These are phyloP conservation scores for Melanaphis sacchari DNA, from an alignment of 1,140 invertebrate species.

Conservation along the genomic window DNA sequence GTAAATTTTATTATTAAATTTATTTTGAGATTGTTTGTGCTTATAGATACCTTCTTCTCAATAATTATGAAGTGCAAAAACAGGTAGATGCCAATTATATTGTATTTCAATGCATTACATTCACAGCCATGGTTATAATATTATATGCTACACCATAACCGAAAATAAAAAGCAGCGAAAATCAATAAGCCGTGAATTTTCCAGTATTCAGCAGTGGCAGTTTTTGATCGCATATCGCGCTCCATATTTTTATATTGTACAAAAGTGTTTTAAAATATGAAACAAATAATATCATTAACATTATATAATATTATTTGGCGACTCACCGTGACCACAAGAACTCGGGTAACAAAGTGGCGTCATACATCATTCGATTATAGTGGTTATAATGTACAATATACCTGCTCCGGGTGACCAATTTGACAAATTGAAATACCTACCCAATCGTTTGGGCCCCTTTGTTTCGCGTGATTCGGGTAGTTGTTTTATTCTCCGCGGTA, in stretches of 20 bases:
- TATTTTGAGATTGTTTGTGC: background rate
- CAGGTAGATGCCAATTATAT: background rate
- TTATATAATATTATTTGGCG: background rate
- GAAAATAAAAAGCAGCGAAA: background rate
- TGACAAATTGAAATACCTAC: constrained; percentile 42
- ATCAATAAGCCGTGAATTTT: background rate
- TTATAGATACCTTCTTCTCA: background rate
- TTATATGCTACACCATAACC: background rate
- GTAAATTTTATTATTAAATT: background rate
- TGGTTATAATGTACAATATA: constrained; percentile 10
- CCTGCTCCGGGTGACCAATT: constrained; percentile 32
- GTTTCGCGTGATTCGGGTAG: constrained; percentile 19
- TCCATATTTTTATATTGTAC: background rate
- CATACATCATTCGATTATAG: constrained; percentile 28
- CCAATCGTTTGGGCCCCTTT: background rate
- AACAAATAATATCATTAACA: constrained; percentile 32
- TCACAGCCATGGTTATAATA: background rate
- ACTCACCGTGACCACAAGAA: constrained; percentile 38
- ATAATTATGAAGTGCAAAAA: background rate
- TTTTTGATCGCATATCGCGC: background rate
- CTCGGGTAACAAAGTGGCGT: background rate
- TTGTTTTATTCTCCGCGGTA: background rate
- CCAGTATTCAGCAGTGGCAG: background rate
- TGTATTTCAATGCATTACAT: background rate
- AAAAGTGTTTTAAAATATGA: constrained; percentile 24